These are phyloP conservation scores for Hirtodrosophila histrioides DNA, from an alignment of 2,888 invertebrate genomes.

Conservation along the genomic window DNA sequence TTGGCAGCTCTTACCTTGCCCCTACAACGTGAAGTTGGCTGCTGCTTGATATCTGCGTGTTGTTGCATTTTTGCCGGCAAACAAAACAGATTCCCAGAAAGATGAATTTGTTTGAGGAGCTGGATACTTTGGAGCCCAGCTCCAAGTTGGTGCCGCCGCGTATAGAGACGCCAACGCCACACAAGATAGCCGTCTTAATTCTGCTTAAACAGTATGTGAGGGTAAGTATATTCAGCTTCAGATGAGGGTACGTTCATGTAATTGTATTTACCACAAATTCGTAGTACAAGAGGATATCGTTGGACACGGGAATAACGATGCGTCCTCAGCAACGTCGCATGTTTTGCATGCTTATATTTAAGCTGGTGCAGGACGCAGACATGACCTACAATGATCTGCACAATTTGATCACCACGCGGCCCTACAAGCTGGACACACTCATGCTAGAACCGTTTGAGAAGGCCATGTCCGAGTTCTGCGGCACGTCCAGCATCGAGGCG, in stretches of 20 bases:
- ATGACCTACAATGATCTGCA: slow-evolving; percentile 89
- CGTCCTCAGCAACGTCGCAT: slow-evolving; percentile 88
- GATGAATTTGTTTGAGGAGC: slow-evolving; percentile 82
- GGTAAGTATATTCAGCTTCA: slow-evolving; percentile 81
- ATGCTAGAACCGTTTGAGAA: slow-evolving; percentile 86
- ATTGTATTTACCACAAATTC: background rate
- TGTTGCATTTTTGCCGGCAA: slow-evolving; percentile 52
- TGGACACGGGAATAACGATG: slow-evolving; percentile 79
- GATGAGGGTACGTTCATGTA: background rate
- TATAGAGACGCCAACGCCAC: slow-evolving; percentile 88
- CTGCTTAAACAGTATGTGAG: slow-evolving; percentile 91
- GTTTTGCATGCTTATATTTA: slow-evolving; percentile 92
- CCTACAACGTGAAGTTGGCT: slow-evolving; percentile 46
- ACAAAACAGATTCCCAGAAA: slow-evolving; percentile 5
- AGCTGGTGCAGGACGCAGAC: slow-evolving; percentile 92
- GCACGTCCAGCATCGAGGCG: slow-evolving; percentile 86
- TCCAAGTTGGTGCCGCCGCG: slow-evolving; percentile 81
- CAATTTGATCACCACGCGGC: slow-evolving; percentile 85
- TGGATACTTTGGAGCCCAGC: slow-evolving; percentile 81
- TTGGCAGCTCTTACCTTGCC: background rate
- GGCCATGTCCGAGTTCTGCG: slow-evolving; percentile 85
- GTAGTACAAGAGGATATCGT: slow-evolving; percentile 79
- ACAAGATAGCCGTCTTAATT: slow-evolving; percentile 91
- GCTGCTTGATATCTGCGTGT: slow-evolving; percentile 8
- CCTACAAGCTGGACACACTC: slow-evolving; percentile 78